phyloP scores from a whole-genome alignment of 2,113 vertebrate species.

The human (Homo sapiens) region GRCh38 chr15:61504501-61505000 shows the following conservation, averaged over 20 bases:
- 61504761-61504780: conserved; percentile 35
- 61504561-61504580: neutral
- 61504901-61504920: neutral
- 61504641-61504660: conserved; percentile 71
- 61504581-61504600: conserved; percentile 52
- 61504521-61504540: neutral
- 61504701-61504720: conserved; percentile 72
- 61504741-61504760: conserved; percentile 36
- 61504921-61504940: no score
- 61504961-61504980: neutral
- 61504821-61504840: neutral
- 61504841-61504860: neutral
- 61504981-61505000: neutral
- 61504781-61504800: neutral
- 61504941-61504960: neutral
- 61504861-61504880: neutral
- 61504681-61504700: conserved; percentile 72
- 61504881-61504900: neutral
- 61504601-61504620: neutral
- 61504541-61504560: neutral
- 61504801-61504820: neutral
- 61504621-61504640: neutral
- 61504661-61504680: conserved; percentile 80
- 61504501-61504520: neutral
- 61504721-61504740: conserved; percentile 55